A percentile compares a stretch with the other conserved stretches of the same genome.
Conservation (phyloP, 2,797 vertebrate species). For the Potorous gilbertii region DNA sequence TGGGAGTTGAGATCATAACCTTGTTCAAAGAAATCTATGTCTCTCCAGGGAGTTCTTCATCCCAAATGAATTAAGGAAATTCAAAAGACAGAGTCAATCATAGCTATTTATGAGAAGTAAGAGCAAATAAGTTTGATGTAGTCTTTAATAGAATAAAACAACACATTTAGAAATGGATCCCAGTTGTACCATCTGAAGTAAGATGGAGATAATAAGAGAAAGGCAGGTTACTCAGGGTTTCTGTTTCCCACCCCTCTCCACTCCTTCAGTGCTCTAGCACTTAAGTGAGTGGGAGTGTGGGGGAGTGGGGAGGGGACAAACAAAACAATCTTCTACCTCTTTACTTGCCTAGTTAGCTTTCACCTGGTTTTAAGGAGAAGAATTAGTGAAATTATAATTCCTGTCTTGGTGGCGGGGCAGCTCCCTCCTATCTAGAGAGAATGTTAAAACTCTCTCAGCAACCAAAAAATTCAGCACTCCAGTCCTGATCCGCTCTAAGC, state of each 20-base stretch:
- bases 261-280: not conserved
- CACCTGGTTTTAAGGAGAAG: not conserved
- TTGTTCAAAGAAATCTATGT: not conserved
- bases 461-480: not conserved
- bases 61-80: no score
- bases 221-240: not conserved
- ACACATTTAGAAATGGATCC: not conserved
- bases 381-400: not conserved
- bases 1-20: not conserved
- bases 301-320: not conserved
- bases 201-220: not conserved
- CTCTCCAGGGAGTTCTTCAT: not conserved
- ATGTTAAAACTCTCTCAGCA: not conserved
- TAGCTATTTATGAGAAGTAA: not conserved
- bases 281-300: not conserved
- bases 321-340: not conserved
- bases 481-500: not conserved
- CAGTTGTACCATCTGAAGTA: not conserved
- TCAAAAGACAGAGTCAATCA: not conserved
- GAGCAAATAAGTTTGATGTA: not conserved
- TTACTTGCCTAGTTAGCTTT: not conserved
- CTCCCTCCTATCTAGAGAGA: not conserved
- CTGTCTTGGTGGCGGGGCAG: not conserved
- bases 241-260: not conserved
- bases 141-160: not conserved